phyloP scores from a whole-genome alignment of 2,797 vertebrate genomes.

The Tragelaphus eurycerus region DNA sequence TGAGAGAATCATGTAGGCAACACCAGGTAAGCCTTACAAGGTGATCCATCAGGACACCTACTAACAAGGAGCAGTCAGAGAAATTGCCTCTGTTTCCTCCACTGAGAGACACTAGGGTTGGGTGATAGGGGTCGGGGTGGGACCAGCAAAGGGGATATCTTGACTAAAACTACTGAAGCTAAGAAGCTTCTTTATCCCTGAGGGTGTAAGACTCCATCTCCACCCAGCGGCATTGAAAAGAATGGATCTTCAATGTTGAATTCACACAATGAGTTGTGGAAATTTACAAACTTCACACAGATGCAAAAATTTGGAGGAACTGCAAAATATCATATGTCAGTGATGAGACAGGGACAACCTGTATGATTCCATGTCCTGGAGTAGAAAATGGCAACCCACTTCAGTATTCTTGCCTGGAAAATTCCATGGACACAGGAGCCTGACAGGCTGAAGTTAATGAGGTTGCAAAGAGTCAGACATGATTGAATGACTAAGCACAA shows the following conservation, averaged over 20 bases:
- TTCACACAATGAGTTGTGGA: not conserved
- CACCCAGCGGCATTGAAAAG: not conserved
- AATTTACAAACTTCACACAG: not conserved
- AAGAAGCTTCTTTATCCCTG: not conserved
- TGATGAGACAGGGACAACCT: not conserved
- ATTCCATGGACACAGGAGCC: fast-evolving
- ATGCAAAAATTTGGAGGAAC: not conserved
- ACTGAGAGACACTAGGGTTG: not conserved
- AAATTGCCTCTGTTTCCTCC: not conserved
- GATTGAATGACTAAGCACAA: fast-evolving
- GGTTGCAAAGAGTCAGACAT: no score
- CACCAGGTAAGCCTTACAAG: not conserved
- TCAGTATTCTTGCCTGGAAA: not conserved
- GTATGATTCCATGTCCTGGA: not conserved
- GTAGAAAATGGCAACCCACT: not conserved
- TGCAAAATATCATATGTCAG: not conserved
- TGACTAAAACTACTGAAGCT: not conserved
- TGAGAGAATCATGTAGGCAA: not conserved
- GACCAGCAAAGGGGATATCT: not conserved
- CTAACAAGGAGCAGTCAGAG: not conserved
- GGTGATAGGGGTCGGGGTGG: not conserved
- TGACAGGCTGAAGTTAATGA: not conserved
- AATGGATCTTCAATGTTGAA: not conserved
- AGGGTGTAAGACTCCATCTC: not conserved
- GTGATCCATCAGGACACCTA: not conserved